Evolutionary conservation across 30 jellyfish, hydroid and myxozoan species (phyloP).

Genomic region (Aurelia sp.): DNA sequence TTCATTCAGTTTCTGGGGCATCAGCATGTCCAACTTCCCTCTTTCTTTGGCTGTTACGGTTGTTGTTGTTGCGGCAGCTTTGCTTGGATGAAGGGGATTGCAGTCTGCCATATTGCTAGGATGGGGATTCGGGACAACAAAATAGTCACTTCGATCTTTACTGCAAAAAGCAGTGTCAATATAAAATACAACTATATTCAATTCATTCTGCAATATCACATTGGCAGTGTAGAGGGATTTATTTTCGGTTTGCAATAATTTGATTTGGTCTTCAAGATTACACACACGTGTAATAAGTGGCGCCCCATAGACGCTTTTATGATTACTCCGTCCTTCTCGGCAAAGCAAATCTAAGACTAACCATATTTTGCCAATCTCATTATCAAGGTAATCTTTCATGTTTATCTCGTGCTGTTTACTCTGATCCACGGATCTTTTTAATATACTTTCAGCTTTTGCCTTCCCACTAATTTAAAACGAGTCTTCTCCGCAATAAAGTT

Average conservation of each 20-base stretch:
- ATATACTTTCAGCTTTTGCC: constrained; percentile 28
- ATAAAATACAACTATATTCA: constrained; percentile 1
- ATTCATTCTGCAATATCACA: constrained; percentile 8
- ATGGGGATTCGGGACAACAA: constrained; percentile 25
- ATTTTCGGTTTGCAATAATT: not conserved
- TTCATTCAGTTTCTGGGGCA: constrained; percentile 15
- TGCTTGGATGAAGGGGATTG: constrained; percentile 14
- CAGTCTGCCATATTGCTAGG: constrained; percentile 3
- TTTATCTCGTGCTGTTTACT: constrained; percentile 3
- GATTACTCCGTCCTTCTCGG: constrained; percentile 33
- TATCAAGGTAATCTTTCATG: constrained; percentile 1
- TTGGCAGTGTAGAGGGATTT: constrained; percentile 13
- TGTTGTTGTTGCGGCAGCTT: constrained; percentile 21
- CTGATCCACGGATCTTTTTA: constrained; percentile 37
- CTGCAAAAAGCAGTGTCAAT: not conserved
- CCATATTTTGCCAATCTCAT: constrained; percentile 14
- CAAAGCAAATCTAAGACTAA: constrained; percentile 9
- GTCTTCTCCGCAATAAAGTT: constrained; percentile 37
- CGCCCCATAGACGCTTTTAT: constrained; percentile 4
- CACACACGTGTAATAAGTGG: constrained; percentile 2
- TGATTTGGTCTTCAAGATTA: constrained; percentile 9
- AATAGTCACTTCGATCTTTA: not conserved
- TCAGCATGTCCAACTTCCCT: constrained; percentile 12
- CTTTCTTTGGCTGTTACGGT: constrained; percentile 26
- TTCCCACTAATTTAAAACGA: constrained; percentile 36